Evolutionary conservation across 2,797 vertebrate species (phyloP).

Genomic region (Lacerta agilis): DNA sequence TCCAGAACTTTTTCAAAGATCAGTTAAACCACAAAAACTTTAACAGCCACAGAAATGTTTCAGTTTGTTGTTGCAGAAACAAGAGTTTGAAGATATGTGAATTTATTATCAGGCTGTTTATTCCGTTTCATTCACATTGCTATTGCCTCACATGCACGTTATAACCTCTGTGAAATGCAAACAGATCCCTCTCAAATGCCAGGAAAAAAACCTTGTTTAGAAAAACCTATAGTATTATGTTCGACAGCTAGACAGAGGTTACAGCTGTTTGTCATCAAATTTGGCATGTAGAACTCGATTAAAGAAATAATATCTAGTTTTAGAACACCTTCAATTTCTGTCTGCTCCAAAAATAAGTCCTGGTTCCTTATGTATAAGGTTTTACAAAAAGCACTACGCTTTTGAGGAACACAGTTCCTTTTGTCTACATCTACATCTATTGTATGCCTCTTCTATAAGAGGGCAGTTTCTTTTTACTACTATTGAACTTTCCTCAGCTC

Average conservation of each 20-base stretch:
- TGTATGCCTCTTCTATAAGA: not conserved
- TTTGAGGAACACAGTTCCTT: not conserved
- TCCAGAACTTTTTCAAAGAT: slow-evolving; percentile 1
- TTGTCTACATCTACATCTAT: not conserved
- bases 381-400: not conserved
- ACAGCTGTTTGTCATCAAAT: not conserved
- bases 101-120: slow-evolving; percentile 9
- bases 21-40: not conserved
- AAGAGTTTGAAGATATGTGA: slow-evolving; percentile 2
- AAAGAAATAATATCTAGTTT: not conserved
- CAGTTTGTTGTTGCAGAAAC: not conserved
- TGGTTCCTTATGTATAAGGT: not conserved
- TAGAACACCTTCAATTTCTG: not conserved
- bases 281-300: not conserved
- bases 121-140: not conserved
- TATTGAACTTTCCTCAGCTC: slow-evolving; percentile 10
- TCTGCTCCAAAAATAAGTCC: not conserved
- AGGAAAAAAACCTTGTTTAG: not conserved
- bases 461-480: not conserved
- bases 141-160: not conserved
- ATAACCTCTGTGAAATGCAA: slow-evolving; percentile 11
- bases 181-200: not conserved
- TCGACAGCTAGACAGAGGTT: not conserved
- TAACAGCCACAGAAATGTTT: not conserved
- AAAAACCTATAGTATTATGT: not conserved